Base-by-base conservation (phyloP, 2,888 invertebrate genomes). In the Parnassius mnemosyne region DNA sequence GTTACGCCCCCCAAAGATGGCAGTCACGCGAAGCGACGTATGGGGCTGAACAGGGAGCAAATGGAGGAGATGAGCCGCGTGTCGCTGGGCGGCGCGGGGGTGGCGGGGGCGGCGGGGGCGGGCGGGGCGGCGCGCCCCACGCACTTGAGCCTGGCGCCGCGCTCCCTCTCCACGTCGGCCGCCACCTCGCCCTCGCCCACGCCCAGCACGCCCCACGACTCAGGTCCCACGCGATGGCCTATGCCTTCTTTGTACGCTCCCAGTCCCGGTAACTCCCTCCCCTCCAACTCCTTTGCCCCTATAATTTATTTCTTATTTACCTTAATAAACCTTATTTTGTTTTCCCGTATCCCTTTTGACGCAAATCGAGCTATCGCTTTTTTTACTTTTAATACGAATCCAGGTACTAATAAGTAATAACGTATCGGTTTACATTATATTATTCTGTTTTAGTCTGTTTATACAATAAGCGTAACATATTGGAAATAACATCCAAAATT, bases 11-110 rank as follows among this genome's bases (percentile, higher is more conserved):
- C 79, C 84, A 82, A 92, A 92, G 92, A 92, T 92, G 92, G 92
- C 92, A 91, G 92, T 88, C 90, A 92, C 89, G 87, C 89, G 91
- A 92, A 91, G 87, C 82, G 91, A 86, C 90, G 92, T 78, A 90
- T 91, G 88, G 92, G 92, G 81, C 91, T 92, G 85, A 92, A 91
- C 87, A 87, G 90, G 80, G 92, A 92, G 80, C 89, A 92, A 81
- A 89, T 92, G 88, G 92, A 92, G 83, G 92, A 89, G 77, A 87
- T 92, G 89, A 88, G 85, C 81, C 85, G 83, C 69, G 89, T 89
- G 80, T 87, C 88, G 79, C 87, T 90, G 84, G 82, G 81, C 66
- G 83, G 79, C 67, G 81, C 71, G 68, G 76, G 70, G 0, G 43
- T 9, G 10, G 43, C 43, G 43, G 43, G 43, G 75, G 72, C 66